Conservation (phyloP, 2,888 invertebrate genomes). For the Meiosimyza platycephala region DNA sequence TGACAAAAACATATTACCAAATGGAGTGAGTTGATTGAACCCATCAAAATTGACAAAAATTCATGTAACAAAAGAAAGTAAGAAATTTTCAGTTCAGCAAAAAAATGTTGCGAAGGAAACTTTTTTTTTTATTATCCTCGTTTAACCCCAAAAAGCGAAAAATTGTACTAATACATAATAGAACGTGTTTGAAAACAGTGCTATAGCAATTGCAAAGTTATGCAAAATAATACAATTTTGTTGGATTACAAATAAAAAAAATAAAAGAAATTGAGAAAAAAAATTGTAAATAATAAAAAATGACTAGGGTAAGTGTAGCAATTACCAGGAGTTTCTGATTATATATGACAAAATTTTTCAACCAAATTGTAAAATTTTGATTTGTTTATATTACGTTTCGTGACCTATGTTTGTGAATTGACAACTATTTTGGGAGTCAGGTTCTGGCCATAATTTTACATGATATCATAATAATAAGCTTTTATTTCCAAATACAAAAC, state of each 20-base stretch:
- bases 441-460: no score
- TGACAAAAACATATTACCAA: background rate
- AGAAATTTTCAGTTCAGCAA: background rate
- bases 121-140: background rate
- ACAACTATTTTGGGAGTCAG: no score
- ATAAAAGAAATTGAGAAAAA: background rate
- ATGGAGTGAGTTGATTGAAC: conserved; percentile 4
- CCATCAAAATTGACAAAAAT: background rate
- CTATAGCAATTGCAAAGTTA: background rate
- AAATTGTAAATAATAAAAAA: background rate
- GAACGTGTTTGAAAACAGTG: background rate
- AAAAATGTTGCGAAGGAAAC: background rate
- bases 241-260: conserved; percentile 1
- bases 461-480: no score
- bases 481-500: no score
- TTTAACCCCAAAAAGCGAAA: background rate
- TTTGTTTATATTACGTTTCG: background rate
- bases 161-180: background rate
- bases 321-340: background rate
- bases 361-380: background rate
- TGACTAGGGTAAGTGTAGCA: background rate
- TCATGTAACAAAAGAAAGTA: background rate
- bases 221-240: background rate
- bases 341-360: background rate
- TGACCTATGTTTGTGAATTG: no score